Percentiles rank a stretch among this genome's conserved stretches.
Conservation (phyloP, 2,888 invertebrate species). For the Cistogaster globosa region DNA sequence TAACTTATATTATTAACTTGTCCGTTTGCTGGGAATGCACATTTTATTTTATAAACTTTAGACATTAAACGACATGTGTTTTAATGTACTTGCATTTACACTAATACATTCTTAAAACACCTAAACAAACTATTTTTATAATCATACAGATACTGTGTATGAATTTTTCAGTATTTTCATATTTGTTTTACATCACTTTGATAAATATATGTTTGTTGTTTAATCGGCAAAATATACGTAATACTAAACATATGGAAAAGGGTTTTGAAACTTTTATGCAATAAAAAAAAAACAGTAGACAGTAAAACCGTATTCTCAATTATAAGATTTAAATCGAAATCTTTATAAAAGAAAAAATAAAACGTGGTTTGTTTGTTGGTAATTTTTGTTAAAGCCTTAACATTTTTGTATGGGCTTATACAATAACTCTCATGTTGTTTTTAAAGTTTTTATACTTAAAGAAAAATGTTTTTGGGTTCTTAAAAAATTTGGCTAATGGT, state of each 20-base stretch:
- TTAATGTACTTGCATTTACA: slow-evolving; percentile 37
- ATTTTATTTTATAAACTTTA: slow-evolving; percentile 40
- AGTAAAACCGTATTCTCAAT: slow-evolving; percentile 12
- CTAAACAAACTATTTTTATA: neutral
- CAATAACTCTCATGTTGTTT: no score
- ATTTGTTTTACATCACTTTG: slow-evolving; percentile 11
- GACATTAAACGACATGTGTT: slow-evolving; percentile 56
- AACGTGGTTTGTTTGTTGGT: no score
- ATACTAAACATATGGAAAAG: slow-evolving; percentile 52
- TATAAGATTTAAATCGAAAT: neutral
- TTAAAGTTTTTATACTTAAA: no score
- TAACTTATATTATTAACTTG: no score
- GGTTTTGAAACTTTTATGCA: slow-evolving; percentile 55
- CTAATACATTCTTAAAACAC: neutral
- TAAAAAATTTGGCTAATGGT: no score
- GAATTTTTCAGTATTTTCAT: slow-evolving; percentile 1
- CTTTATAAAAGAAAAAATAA: no score
- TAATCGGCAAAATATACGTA: slow-evolving; percentile 20
- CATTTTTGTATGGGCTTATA: no score
- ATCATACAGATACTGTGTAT: neutral
- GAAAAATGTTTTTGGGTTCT: no score
- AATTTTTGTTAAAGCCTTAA: no score
- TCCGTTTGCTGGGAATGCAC: neutral
- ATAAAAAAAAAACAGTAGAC: slow-evolving; percentile 1
- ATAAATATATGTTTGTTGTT: slow-evolving; percentile 25